Evolutionary conservation across 64 coral and sea anemone species (phyloP).

Genomic region (Platygyra sinensis): DNA sequence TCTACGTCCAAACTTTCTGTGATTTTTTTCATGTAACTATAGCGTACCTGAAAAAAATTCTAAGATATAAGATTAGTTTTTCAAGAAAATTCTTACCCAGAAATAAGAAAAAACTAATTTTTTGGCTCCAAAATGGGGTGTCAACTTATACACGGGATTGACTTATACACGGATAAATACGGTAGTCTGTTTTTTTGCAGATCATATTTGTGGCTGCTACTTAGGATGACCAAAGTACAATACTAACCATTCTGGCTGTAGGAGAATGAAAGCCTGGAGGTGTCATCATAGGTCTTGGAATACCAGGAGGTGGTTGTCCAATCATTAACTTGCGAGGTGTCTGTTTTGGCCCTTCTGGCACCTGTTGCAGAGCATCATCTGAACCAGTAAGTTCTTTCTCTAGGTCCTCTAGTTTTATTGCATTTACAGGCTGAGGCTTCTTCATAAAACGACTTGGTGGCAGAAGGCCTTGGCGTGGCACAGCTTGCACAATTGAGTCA

Average conservation of each 20-base stretch:
- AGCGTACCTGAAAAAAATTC: too few relatives aligned
- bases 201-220: too few relatives aligned
- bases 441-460: constrained; percentile 81
- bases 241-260: constrained; percentile 28
- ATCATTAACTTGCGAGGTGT: constrained; percentile 43
- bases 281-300: constrained; percentile 71
- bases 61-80: too few relatives aligned
- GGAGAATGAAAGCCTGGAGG: constrained; percentile 26
- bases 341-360: constrained; percentile 25
- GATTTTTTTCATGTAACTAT: too few relatives aligned
- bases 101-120: too few relatives aligned
- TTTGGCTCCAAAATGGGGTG: too few relatives aligned
- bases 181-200: too few relatives aligned
- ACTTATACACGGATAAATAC: too few relatives aligned
- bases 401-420: constrained; percentile 78
- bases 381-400: constrained; percentile 75
- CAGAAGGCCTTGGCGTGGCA: constrained; percentile 64
- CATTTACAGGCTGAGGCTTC: constrained; percentile 69
- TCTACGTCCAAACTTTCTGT: too few relatives aligned
- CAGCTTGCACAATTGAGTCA: constrained; percentile 78
- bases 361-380: not conserved
- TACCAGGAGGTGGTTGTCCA: constrained; percentile 77
- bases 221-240: not conserved
- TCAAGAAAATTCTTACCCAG: too few relatives aligned
- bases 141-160: too few relatives aligned